phyloP scores from a whole-genome alignment of 2,888 invertebrate genomes.

The Zygaena filipendulae region DNA sequence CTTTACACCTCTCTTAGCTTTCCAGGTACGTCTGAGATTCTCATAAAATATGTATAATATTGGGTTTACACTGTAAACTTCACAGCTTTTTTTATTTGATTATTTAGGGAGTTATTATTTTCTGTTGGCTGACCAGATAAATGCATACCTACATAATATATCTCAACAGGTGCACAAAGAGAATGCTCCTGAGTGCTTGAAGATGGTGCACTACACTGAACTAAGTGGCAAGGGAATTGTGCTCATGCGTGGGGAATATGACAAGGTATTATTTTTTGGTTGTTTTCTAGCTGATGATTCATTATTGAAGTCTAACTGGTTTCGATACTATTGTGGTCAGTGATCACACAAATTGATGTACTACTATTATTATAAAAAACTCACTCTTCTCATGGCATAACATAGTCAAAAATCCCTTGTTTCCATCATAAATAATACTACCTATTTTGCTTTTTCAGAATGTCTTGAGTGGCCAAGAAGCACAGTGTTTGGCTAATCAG shows the following conservation, averaged over 20 bases:
- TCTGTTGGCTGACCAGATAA: too few species aligned
- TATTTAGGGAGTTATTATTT: too few species aligned
- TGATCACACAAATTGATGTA: background rate
- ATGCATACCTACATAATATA: too few species aligned
- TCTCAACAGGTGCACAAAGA: conserved; percentile 84
- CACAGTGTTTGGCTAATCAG: conserved; percentile 87
- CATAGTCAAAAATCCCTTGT: background rate
- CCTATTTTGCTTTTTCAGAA: conserved; percentile 51
- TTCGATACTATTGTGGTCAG: too few species aligned
- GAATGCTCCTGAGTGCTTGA: conserved; percentile 89
- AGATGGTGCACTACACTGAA: conserved; percentile 83
- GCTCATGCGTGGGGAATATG: conserved; percentile 88
- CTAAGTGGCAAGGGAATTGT: conserved; percentile 78
- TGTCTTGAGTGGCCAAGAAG: conserved; percentile 79
- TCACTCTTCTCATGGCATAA: too few species aligned
- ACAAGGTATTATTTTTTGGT: conserved; percentile 50
- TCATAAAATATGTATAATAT: too few species aligned
- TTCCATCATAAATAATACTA: conserved; percentile 3
- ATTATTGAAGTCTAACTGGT: too few species aligned
- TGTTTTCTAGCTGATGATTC: background rate
- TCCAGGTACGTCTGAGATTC: conserved; percentile 79
- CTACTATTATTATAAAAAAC: too few species aligned
- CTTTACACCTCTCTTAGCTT: conserved; percentile 86
- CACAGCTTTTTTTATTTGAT: too few species aligned
- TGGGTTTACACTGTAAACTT: too few species aligned